A percentile compares a stretch with the other conserved stretches of the same genome.
Evolutionary conservation across 1,140 invertebrate species (phyloP).

Genomic region (Mamestra configurata): DNA sequence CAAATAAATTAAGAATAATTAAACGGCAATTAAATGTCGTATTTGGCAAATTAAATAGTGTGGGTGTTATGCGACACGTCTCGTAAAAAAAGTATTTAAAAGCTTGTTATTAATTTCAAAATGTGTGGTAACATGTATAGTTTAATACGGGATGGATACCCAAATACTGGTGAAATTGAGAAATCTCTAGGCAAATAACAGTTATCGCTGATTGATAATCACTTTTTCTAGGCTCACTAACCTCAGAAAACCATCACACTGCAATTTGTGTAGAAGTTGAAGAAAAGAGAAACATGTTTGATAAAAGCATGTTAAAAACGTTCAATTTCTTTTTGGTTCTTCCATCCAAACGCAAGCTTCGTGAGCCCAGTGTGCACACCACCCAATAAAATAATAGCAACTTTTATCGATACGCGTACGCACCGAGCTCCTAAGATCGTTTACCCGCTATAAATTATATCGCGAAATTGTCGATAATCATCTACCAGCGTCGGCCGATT

Average conservation of each 20-base stretch:
- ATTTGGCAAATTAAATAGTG: background rate
- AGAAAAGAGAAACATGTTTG: too few species aligned
- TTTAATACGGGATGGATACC: too few species aligned
- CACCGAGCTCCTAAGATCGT: conserved; percentile 64
- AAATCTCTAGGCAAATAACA: background rate
- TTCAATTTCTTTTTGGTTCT: too few species aligned
- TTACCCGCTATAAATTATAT: conserved; percentile 72
- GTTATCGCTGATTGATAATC: too few species aligned
- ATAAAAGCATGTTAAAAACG: too few species aligned
- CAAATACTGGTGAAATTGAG: too few species aligned
- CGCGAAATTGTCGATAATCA: conserved; percentile 68
- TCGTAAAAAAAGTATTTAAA: background rate
- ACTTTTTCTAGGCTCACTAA: too few species aligned
- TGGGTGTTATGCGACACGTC: background rate
- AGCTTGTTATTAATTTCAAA: too few species aligned
- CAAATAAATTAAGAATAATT: background rate
- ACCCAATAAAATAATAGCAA: conserved; percentile 69
- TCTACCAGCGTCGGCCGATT: conserved; percentile 61
- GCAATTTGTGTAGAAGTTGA: too few species aligned
- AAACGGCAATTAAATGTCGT: background rate
- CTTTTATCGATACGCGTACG: conserved; percentile 71
- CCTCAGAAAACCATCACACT: too few species aligned
- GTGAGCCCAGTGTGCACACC: conserved; percentile 21
- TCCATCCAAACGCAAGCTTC: background rate
- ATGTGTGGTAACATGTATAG: too few species aligned